Conservation (phyloP, 2,113 vertebrate species). For the Polypterus senegalus region DNA sequence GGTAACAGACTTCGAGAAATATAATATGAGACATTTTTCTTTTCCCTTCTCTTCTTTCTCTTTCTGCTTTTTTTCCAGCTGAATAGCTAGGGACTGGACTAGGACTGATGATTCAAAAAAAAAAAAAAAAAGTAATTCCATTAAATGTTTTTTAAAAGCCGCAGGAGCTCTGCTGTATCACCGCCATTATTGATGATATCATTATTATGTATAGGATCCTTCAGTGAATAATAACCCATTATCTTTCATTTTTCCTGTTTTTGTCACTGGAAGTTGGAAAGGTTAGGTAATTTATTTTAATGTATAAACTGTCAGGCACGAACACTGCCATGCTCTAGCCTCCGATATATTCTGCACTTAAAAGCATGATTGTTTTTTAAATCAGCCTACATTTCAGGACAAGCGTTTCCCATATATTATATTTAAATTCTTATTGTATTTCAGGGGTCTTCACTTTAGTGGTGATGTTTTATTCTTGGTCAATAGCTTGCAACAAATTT, state of each 20-base stretch:
- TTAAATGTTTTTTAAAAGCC: conserved; percentile 61
- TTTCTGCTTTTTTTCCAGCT: conserved; percentile 33
- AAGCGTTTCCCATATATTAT: conserved; percentile 39
- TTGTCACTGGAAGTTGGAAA: conserved; percentile 58
- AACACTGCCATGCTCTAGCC: conserved; percentile 43
- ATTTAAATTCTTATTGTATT: conserved; percentile 37
- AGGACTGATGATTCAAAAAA: conserved; percentile 37
- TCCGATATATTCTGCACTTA: conserved; percentile 48
- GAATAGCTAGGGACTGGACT: conserved; percentile 36
- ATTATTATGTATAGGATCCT: conserved; percentile 60
- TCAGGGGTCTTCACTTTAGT: conserved; percentile 17
- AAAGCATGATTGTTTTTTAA: conserved; percentile 54
- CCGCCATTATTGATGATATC: conserved; percentile 56
- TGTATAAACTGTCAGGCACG: conserved; percentile 55
- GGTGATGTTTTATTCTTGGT: conserved; percentile 12
- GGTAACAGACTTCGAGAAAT: conserved; percentile 38
- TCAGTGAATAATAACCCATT: conserved; percentile 58
- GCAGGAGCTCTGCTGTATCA: conserved; percentile 35
- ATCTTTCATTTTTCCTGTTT: conserved; percentile 62
- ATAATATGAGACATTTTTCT: conserved; percentile 51
- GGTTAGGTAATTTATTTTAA: conserved; percentile 67
- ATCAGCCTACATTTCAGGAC: conserved; percentile 44
- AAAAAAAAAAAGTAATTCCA: conserved; percentile 46
- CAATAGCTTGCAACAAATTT: conserved; percentile 13
- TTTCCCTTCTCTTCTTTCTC: conserved; percentile 25